Conservation (phyloP, 1,140 invertebrate species). For the Centruroides sculpturatus region DNA sequence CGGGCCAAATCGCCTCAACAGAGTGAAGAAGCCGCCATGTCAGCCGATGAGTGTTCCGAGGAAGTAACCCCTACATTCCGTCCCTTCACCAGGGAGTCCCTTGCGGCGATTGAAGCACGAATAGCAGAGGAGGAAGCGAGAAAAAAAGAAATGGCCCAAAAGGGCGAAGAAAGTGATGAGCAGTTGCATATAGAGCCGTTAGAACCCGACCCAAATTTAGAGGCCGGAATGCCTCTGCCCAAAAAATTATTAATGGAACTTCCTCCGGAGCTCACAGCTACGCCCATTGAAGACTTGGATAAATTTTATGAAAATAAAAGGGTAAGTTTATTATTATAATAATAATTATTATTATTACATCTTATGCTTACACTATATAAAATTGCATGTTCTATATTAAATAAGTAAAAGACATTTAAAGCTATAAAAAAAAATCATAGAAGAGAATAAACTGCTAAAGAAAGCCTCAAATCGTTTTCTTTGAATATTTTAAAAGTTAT, state of each 20-base stretch:
- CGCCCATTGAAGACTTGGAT: slow-evolving; percentile 90
- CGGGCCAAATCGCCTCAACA: too few relatives aligned
- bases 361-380: too few relatives aligned
- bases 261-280: slow-evolving; percentile 76
- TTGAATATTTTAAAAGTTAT: too few relatives aligned
- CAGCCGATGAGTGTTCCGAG: slow-evolving; percentile 19
- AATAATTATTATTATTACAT: background rate
- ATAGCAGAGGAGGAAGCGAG: slow-evolving; percentile 88
- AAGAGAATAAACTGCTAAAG: too few relatives aligned
- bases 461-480: too few relatives aligned
- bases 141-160: slow-evolving; percentile 85
- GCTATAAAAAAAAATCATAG: too few relatives aligned
- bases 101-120: slow-evolving; percentile 79
- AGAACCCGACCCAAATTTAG: slow-evolving; percentile 79
- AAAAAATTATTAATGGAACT: slow-evolving; percentile 76
- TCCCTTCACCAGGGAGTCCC: slow-evolving; percentile 92
- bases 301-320: slow-evolving; percentile 79
- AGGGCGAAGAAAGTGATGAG: slow-evolving; percentile 7
- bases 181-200: slow-evolving; percentile 29
- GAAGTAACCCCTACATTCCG: slow-evolving; percentile 47
- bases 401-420: too few relatives aligned
- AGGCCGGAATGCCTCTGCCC: slow-evolving; percentile 77
- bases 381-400: too few relatives aligned
- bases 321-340: slow-evolving; percentile 39
- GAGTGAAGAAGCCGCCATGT: slow-evolving; percentile 3